Evolutionary conservation across 1,140 invertebrate genomes (phyloP), one percentile per base, ranked within the genome.

Genomic region (Trissolcus basalis): DNA sequence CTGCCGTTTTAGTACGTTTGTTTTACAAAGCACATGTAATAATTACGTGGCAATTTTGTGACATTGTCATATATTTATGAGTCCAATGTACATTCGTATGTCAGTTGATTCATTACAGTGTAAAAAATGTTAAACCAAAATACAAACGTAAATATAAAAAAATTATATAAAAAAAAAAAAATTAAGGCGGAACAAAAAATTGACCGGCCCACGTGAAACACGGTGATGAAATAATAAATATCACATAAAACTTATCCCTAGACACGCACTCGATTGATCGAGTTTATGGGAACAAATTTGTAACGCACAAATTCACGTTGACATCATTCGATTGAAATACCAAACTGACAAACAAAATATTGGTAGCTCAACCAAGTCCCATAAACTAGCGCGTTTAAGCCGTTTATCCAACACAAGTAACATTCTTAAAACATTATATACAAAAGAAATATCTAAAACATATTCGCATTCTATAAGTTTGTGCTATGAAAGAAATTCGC

Each of bases 41-140:
- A 68, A 50, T 71, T 77, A 77, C 35, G 68, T 64, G 68, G 50
- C 68, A 77, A 77, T 77, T 72, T 68, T 53, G 45, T 49, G 55
- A 70, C 44, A 0, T n/a, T 33, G n/a, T n/a, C n/a, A 1, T 55
- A 10, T 27, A 50, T 32, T 53, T 11, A 51, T 58, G 1, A n/a
- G 48, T 63, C 19, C 13, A 51, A 63, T 33, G 49, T 15, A 47
- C 41, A 43, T 49, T 50, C 14, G 4, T 74, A 41, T 32, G 50
- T 53, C 19, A 50, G n/a, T 19, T 9, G 19, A 45, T 51, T 14
- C 15, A 49, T 32, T 48, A 36, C 32, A 15, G 19, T 35, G 44
- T 55, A 0, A 32, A n/a, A 55, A 59, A 60, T 8, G 53, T n/a
- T 39, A 58, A 44, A 53, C 14, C 15, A 68, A 27, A 27, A 27